Conservation (phyloP, 2,113 vertebrate genomes). For the Parotia lawesii region DNA sequence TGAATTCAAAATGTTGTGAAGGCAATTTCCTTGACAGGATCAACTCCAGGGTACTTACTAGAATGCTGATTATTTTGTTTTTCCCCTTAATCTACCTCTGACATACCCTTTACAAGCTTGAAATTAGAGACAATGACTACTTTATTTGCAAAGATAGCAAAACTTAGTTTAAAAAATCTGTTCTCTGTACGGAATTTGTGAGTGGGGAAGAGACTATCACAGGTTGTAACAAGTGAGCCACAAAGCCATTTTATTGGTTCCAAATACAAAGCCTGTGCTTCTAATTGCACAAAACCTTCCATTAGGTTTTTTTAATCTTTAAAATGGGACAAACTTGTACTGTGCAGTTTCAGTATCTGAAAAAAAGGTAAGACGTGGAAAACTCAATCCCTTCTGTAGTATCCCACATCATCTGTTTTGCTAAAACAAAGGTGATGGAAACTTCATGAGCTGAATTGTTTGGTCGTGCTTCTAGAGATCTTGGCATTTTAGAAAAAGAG, state of each 20-base stretch:
- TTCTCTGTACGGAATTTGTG: neutral
- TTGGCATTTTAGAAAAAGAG: neutral
- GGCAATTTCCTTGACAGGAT: slow-evolving; percentile 24
- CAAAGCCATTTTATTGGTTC: neutral
- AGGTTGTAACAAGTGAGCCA: neutral
- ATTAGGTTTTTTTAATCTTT: neutral
- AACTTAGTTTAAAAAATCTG: neutral
- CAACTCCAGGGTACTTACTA: slow-evolving; percentile 4
- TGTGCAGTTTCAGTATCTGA: neutral
- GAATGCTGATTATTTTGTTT: neutral
- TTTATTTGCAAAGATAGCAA: neutral
- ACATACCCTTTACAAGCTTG: neutral
- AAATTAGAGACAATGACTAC: neutral
- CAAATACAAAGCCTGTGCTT: neutral
- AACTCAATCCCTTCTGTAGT: neutral
- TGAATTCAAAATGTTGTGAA: slow-evolving; percentile 24
- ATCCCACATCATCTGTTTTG: neutral
- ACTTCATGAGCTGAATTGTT: neutral
- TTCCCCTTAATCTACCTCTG: neutral
- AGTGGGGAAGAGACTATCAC: neutral
- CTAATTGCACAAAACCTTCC: neutral
- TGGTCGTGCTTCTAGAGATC: neutral
- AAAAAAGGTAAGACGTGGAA: neutral
- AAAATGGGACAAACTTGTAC: neutral
- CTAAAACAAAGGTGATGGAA: neutral